Base-by-base conservation (phyloP, 1,140 invertebrate species). In the Pachypeltis micranthus region DNA sequence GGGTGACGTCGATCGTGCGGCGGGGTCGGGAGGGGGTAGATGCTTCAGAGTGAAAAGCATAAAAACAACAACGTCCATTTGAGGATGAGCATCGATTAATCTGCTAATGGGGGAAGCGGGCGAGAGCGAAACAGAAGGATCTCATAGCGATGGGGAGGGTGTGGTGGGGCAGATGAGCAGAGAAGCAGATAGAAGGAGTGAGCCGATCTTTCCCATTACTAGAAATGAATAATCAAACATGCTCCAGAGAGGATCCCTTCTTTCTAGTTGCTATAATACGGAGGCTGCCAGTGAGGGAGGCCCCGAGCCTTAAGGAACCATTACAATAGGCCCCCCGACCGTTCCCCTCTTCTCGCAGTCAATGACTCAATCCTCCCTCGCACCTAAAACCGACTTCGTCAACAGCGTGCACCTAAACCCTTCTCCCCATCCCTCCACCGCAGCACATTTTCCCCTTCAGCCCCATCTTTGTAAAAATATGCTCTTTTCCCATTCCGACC, bases 221-320 rank as follows among this genome's bases (percentile, higher is more conserved):
- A 61, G 59, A 61, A 61, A 61, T 61, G 59, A 61, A 61, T 61
- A 61, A 61, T 61, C 59, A 61, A 61, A 61, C 26, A 44, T 61
- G 12, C 59, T 25, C 21, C 39, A 2, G 7, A 21, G 7, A 39
- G 23, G 19, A 16, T 4, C 10, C 25, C 59, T 44, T 24, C 39
- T 61, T 44, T 57, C 55, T 28, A 26, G 24, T 28, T 26, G 23
- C 27, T 57, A 57, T 57, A 57, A 26, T 57, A 57, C 27, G 10
- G 7, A 16, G 47, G 10, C 23, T 21, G 47, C 47, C 55, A 28
- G 19, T 4, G 55, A 23, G 55, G 23, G 23, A 25, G 34, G 39
- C 23, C 16, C 24, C 54, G 51, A 44, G 44, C 47, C 47, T 34
- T 44, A 57, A 47, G 44, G 29, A 27, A 62, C 65, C 47, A 63